A percentile compares a stretch with the other conserved stretches of the same genome.
Conservation (phyloP, 2,113 vertebrate species). For the Andinoacara biseriatus region DNA sequence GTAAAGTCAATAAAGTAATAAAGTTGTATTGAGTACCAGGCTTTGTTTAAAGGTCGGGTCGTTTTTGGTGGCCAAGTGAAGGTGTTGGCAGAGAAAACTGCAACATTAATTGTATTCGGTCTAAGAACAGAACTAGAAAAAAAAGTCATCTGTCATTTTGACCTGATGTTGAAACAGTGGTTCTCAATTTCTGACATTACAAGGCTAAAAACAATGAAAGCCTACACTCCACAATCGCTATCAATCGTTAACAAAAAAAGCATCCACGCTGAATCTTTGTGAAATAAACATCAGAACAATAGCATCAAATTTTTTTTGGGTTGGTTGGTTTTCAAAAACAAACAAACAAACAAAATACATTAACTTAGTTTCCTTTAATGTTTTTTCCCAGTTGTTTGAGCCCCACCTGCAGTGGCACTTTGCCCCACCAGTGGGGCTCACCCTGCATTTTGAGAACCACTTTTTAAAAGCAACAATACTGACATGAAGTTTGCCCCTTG, state of each 20-base stretch:
- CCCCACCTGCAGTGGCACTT: no score
- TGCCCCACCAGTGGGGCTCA: neutral
- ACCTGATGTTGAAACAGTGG: conserved; percentile 8
- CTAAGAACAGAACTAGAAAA: neutral
- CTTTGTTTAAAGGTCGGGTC: conserved; percentile 71
- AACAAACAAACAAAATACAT: rapidly evolving
- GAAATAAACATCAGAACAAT: neutral
- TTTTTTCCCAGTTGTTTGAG: no score
- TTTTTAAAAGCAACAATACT: neutral
- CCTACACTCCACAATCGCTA: neutral
- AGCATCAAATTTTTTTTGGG: neutral
- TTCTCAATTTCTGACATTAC: neutral
- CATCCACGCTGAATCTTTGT: neutral
- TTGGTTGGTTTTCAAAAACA: neutral
- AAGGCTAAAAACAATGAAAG: neutral
- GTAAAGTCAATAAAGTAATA: conserved; percentile 73
- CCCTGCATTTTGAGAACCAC: neutral
- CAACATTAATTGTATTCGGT: conserved; percentile 25
- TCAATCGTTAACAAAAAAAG: neutral
- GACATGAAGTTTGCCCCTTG: neutral
- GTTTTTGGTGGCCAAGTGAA: conserved; percentile 35
- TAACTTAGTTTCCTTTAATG: neutral
- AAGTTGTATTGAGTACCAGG: conserved; percentile 58
- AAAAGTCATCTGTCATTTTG: conserved; percentile 2
- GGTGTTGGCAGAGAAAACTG: conserved; percentile 20